Base-by-base conservation (phyloP, 1,140 invertebrate genomes). In the Brachionus paranguensis region DNA sequence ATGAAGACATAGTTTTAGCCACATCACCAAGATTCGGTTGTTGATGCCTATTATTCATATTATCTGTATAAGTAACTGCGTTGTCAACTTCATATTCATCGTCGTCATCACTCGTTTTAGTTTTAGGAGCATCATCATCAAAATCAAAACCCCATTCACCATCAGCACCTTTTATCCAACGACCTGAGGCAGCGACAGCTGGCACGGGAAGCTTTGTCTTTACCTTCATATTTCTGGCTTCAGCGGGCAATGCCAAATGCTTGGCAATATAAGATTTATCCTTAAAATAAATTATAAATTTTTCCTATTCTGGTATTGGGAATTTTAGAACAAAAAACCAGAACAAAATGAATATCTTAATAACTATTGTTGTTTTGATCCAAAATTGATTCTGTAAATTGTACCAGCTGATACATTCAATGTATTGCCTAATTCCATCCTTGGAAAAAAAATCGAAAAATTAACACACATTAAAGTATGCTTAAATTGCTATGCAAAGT, bases 241-340 rank as follows among this genome's bases (percentile, higher is more conserved):
- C 60, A 24, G 60, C 60, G 0, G 60, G 33, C 12, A 83, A 33
- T 20, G 68, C 81, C 37, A 83, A 33, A 70, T 83, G 81, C 20
- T 83, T 84, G 10, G 72, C 53, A 12, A 84, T 76, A 65, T 74
- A 65, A 14, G 83, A 72, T 29, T 72, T 72, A 29, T 84, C 89
- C 68, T 72, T 37, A 4, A 33, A 33, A 12, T 10, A 41, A 68
- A 68, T 14, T 33, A 0, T 12, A 37, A 41, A 68, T 37, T 10
- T 64, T 65, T 65, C 27, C 6, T 37, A 7, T 37, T 37, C 4
- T 37, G 33, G 0, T 2, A 37, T 37, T 37, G 33, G 1, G 33
- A 37, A 37, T 37, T 37, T 37, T 37, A 37, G 6, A 7, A 7
- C 33, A 37, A 37, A 7, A 37, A 24, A 65, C 11, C 24, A 24